Percentiles rank a stretch among this genome's conserved stretches.
Conservation (phyloP, 1,140 invertebrate genomes). For the Patella vulgata region DNA sequence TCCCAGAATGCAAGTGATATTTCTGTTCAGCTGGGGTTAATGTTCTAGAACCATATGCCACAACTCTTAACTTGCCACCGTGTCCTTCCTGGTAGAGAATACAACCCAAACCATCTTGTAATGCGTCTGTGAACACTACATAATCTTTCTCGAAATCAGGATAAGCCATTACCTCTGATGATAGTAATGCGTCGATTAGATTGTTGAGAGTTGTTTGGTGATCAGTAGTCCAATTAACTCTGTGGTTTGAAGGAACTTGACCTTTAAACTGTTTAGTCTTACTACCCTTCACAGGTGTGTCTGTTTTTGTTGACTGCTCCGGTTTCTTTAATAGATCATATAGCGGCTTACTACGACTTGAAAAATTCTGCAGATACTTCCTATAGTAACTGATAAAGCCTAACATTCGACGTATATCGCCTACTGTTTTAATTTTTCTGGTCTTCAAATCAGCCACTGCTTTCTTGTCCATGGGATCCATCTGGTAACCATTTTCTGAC, state of each 20-base stretch:
- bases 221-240: slow-evolving; percentile 10
- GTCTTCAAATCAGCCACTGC: slow-evolving; percentile 58
- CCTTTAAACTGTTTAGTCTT: slow-evolving; percentile 5
- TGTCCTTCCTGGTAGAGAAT: slow-evolving; percentile 60
- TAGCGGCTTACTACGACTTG: slow-evolving; percentile 21
- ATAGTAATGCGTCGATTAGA: slow-evolving; percentile 6
- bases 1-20: slow-evolving; percentile 25
- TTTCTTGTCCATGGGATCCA: slow-evolving; percentile 61
- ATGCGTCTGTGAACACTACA: slow-evolving; percentile 66
- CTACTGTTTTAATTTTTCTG: slow-evolving; percentile 43
- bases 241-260: slow-evolving; percentile 7
- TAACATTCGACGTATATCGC: slow-evolving; percentile 65
- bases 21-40: slow-evolving; percentile 28
- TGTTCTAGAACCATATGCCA: slow-evolving; percentile 41
- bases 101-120: slow-evolving; percentile 62
- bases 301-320: slow-evolving; percentile 48
- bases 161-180: slow-evolving; percentile 6
- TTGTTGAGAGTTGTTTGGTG: neutral
- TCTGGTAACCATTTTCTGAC: slow-evolving; percentile 40
- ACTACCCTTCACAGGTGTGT: neutral
- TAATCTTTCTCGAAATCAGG: slow-evolving; percentile 52
- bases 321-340: slow-evolving; percentile 30
- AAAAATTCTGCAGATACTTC: slow-evolving; percentile 61
- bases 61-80: slow-evolving; percentile 19
- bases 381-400: slow-evolving; percentile 66